Evolutionary conservation across 2,888 invertebrate genomes (phyloP).

Genomic region (Melieria omissa): DNA sequence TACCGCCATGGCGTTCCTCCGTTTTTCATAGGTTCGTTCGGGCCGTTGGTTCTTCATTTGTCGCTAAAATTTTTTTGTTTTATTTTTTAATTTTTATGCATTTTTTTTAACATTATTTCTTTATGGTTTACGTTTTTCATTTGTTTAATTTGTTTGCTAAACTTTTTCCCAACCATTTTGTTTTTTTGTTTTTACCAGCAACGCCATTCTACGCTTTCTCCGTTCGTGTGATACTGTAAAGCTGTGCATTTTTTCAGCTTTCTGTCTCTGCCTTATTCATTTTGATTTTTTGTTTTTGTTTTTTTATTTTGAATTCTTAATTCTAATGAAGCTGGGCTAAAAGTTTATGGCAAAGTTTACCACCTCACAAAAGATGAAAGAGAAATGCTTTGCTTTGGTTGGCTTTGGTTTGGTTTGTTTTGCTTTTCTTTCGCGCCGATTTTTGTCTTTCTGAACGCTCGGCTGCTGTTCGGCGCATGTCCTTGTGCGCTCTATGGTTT

Average conservation of each 20-base stretch:
- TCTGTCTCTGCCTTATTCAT: not conserved
- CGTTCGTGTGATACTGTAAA: no score
- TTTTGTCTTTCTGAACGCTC: no score
- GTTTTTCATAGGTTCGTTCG: no score
- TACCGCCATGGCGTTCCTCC: no score
- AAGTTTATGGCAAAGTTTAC: not conserved
- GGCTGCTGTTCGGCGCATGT: no score
- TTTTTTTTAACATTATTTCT: not conserved
- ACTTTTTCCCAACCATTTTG: conserved; percentile 3
- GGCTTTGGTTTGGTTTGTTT: no score
- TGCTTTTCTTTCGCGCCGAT: no score
- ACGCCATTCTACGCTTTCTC: no score
- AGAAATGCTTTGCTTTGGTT: not conserved
- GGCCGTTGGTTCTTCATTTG: conserved; percentile 2
- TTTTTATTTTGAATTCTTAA: not conserved
- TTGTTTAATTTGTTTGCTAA: conserved; percentile 44
- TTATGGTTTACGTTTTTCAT: conserved; percentile 43
- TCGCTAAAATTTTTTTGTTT: not conserved
- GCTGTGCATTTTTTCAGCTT: not conserved
- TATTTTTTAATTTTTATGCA: not conserved
- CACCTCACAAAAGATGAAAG: not conserved
- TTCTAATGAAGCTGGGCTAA: conserved; percentile 13
- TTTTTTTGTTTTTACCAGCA: no score
- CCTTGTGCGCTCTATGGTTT: no score
- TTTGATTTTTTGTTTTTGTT: not conserved